Evolutionary conservation across 2,113 vertebrate genomes (phyloP), one percentile per base, ranked within the genome.

Genomic region (Oryzias celebensis): DNA sequence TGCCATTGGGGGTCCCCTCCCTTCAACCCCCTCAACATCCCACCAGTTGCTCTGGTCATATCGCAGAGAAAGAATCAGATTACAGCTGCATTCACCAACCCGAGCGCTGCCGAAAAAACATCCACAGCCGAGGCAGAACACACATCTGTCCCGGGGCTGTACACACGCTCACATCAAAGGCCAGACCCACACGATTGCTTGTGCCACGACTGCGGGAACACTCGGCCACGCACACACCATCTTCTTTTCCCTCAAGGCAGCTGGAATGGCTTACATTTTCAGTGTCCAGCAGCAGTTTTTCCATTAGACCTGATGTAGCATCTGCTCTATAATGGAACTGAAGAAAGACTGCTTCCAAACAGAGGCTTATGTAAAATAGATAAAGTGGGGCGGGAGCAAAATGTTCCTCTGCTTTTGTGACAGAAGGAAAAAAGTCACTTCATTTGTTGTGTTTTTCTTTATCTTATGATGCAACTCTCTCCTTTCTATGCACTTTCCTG

Each of bases 241-340:
- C 56, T 49, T 44, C 59, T 46, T 42, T 55, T 75, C 56, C 74
- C 80, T 63, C n/a, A 22, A 42, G 73, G 73, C 81, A 48, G 47
- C 42, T 17, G 61, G 74, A 68, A 44, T 20, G 18, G 79, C 24
- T 72, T 84, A 69, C 55, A 81, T 84, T 80, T 57, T 51, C 47
- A 66, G 67, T 75, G 80, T 83, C 85, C 79, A 60, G 78, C 71
- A 80, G 78, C 80, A 53, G 53, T 68, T 83, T 77, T 80, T 78
- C 83, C 83, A 86, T 86, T 84, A 84, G 80, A 72, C 48, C 53
- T 82, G 76, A 87, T 87, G 81, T 84, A 81, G 81, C 65, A 73
- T 72, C 83, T 73, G 60, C 61, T 62, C 24, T 51, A 58, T 77
- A 86, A 83, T 85, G 74, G 81, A 71, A 47, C 71, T 44, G 73